Conservation (phyloP, 2,113 vertebrate species). For the human (Homo sapiens) region GRCh38 chr18:73940001-73940500, state of each 20-base stretch:
- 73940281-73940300: rapidly evolving
- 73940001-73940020: background rate
- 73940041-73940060: background rate
- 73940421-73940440: rapidly evolving
- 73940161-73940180: background rate
- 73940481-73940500: background rate
- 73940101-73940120: background rate
- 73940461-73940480: background rate
- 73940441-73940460: rapidly evolving
- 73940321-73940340: rapidly evolving
- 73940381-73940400: background rate
- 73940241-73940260: background rate
- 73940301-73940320: background rate
- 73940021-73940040: background rate
- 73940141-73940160: background rate
- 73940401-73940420: background rate
- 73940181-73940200: background rate
- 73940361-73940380: background rate
- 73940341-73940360: rapidly evolving
- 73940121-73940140: rapidly evolving
- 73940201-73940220: no score
- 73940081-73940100: background rate
- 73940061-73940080: background rate
- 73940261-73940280: background rate
- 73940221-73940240: background rate